Evolutionary conservation across 2,797 vertebrate species (phyloP).

Genomic region (Onychomys leucogaster): DNA sequence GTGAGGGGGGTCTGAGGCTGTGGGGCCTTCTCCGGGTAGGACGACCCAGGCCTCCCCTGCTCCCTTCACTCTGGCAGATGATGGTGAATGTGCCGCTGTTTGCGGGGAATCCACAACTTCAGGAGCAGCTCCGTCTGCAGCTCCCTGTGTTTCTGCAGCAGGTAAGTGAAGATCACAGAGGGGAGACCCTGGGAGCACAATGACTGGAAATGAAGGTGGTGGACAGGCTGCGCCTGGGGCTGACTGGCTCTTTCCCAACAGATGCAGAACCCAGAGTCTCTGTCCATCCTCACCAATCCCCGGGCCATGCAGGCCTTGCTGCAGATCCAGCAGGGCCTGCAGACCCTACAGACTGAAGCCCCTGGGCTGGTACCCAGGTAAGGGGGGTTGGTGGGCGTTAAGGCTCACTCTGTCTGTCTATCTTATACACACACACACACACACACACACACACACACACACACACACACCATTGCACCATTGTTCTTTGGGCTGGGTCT

Average conservation of each 20-base stretch:
- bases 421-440: background rate
- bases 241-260: constrained; percentile 77
- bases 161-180: constrained; percentile 87
- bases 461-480: background rate
- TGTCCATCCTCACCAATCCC: constrained; percentile 98
- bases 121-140: constrained; percentile 98
- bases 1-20: background rate
- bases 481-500: background rate
- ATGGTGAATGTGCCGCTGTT: constrained; percentile 99
- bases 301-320: constrained; percentile 98
- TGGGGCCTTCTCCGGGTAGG: background rate
- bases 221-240: background rate
- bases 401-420: background rate
- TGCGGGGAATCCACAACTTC: constrained; percentile 97
- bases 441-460: background rate
- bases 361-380: constrained; percentile 98
- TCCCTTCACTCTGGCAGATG: constrained; percentile 89
- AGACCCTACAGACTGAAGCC: constrained; percentile 97
- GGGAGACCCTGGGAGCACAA: background rate
- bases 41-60: background rate
- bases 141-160: constrained; percentile 98
- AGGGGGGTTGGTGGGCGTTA: background rate
- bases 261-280: constrained; percentile 99
- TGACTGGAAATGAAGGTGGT: background rate
- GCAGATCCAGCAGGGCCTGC: constrained; percentile 99